Base-by-base conservation (phyloP, 2,888 invertebrate genomes). In the Gymnoscelis rufifasciata region DNA sequence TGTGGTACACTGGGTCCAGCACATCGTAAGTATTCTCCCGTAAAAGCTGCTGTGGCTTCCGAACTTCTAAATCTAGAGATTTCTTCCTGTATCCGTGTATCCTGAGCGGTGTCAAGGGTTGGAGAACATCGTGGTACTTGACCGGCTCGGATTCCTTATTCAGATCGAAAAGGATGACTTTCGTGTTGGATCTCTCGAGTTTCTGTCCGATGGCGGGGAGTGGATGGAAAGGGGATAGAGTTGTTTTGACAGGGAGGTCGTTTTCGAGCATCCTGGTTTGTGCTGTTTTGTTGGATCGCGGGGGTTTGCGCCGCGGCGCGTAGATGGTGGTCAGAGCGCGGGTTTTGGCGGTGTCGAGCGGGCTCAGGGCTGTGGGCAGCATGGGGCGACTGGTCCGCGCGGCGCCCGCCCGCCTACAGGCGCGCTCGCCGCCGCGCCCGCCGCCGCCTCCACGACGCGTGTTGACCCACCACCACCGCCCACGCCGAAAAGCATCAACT, bases 21-120 rank as follows among this genome's bases (percentile, higher is more conserved):
- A 88, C 83, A 42, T 88, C 86, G 54, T 88, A 88, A 0, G 88
- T 88, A 51, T 88, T 87, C 62, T 88, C 87, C 53, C 88, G 64
- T 3, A 87, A 36, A 6, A 88, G 58, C 38, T 80, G 81, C 42
- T 82, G 83, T 0, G 83, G 83, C 42, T 68, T 81, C 47, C 62
- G 71, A 5, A 60, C 60, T 1, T 76, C 71, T 2, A 62, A 58
- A 8, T 78, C 75, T 24, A 73, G 47, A 0, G 75, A 67, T 23
- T 59, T 74, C 43, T 76, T 81, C 33, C 77, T 71, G 30, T 65
- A 77, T 1, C 78, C 76, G 24, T 77, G 79, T 52, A 82, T 74
- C 46, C 78, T 67, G 5, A 84, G 56, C 7, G 87, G 84, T 4
- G 84, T 83, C 8, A 87, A 51, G 2, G 87, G 84, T 41, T 86